phyloP scores from a whole-genome alignment of 2,113 vertebrate species.

The Actenoides hombroni region DNA sequence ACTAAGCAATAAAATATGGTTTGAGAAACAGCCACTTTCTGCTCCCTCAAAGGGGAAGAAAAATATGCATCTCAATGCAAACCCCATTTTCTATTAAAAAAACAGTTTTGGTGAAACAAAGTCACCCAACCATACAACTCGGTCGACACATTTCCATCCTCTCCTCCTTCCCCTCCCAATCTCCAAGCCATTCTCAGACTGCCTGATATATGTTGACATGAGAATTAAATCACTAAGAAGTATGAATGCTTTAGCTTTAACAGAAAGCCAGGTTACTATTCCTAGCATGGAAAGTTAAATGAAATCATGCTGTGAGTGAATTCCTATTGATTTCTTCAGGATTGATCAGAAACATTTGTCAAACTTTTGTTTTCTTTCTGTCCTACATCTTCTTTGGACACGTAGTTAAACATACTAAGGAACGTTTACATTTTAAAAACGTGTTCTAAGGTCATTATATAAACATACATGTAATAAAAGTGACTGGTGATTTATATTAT shows the following conservation, averaged over 20 bases:
- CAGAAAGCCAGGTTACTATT: conserved; percentile 57
- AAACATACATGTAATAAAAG: conserved; percentile 66
- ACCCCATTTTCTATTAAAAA: neutral
- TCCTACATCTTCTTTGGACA: conserved; percentile 57
- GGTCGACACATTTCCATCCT: neutral
- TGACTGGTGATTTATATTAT: conserved; percentile 58
- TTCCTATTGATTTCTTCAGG: conserved; percentile 64
- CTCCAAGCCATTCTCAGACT: neutral
- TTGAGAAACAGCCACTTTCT: neutral
- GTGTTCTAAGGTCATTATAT: conserved; percentile 50
- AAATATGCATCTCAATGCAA: conserved; percentile 1
- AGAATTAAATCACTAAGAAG: conserved; percentile 46
- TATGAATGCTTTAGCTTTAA: conserved; percentile 38
- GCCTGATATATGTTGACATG: conserved; percentile 49
- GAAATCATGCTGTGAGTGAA: conserved; percentile 45
- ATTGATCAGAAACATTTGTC: conserved; percentile 70
- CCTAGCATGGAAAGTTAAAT: conserved; percentile 59
- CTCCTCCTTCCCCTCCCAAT: neutral
- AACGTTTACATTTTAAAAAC: conserved; percentile 57
- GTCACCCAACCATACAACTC: neutral
- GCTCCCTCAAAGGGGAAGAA: neutral
- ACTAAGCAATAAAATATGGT: neutral
- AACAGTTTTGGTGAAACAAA: neutral
- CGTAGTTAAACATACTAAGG: conserved; percentile 64
- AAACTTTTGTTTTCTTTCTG: conserved; percentile 67